Conservation (phyloP, 2,888 invertebrate genomes). For the Stegana nigrithorax region DNA sequence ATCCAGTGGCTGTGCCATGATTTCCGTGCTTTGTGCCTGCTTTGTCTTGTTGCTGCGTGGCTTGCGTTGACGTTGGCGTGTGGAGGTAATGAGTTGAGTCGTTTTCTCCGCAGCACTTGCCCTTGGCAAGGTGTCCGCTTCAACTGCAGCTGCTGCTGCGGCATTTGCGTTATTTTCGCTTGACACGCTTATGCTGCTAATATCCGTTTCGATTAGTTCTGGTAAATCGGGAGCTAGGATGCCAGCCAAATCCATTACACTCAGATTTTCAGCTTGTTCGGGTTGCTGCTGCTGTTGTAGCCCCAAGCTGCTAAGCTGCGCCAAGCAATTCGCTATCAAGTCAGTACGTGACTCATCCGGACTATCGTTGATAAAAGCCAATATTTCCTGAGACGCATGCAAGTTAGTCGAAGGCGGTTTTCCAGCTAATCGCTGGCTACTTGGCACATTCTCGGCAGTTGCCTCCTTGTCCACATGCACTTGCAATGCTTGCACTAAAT, state of each 20-base stretch:
- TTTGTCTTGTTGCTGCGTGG: background rate
- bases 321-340: too few species aligned
- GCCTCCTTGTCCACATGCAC: conserved; percentile 32
- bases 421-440: too few species aligned
- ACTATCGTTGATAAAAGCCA: too few species aligned
- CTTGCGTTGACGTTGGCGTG: conserved; percentile 8
- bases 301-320: too few species aligned
- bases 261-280: background rate
- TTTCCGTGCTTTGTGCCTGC: background rate
- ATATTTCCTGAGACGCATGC: too few species aligned
- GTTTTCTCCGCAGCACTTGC: background rate
- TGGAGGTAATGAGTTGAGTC: conserved; percentile 4
- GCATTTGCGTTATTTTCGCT: background rate
- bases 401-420: too few species aligned
- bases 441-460: too few species aligned
- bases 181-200: background rate
- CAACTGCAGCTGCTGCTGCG: background rate
- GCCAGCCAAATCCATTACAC: background rate
- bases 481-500: conserved; percentile 38
- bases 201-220: background rate
- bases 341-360: background rate
- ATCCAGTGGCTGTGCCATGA: background rate
- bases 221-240: conserved; percentile 6
- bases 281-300: too few species aligned
- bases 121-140: background rate